These are phyloP conservation scores for Drepanosiphum platanoidis DNA, from an alignment of 2,888 invertebrate genomes.

Conservation along the genomic window DNA sequence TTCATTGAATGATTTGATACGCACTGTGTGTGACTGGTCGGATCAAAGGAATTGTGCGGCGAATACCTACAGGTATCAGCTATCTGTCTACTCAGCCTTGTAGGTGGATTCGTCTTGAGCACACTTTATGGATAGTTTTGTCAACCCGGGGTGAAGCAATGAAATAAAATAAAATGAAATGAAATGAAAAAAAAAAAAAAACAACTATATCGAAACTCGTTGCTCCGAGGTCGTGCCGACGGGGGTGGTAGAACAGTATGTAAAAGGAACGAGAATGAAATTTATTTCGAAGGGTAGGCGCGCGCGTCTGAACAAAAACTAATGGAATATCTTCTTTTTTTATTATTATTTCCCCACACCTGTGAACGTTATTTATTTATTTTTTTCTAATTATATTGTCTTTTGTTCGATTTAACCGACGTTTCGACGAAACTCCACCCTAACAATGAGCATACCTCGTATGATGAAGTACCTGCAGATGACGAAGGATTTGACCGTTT, in stretches of 20 bases:
- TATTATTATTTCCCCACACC: conserved; percentile 41
- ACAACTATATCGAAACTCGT: neutral
- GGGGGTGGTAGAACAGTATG: neutral
- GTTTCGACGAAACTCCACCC: conserved; percentile 13
- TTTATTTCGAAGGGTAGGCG: conserved; percentile 48
- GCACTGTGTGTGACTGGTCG: neutral
- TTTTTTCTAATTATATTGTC: conserved; percentile 44
- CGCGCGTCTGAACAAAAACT: conserved; percentile 43
- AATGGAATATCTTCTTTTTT: conserved; percentile 49
- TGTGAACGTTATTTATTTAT: conserved; percentile 58
- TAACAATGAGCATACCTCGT: neutral
- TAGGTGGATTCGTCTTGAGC: conserved; percentile 1
- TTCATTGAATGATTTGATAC: conserved; percentile 27
- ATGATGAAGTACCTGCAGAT: conserved; percentile 22
- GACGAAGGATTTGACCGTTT: conserved; percentile 16
- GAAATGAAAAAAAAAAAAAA: neutral
- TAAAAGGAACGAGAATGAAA: conserved; percentile 25
- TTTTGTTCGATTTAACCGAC: conserved; percentile 36
- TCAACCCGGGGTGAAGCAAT: neutral
- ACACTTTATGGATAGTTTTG: neutral
- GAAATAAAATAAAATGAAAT: neutral
- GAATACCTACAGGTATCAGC: neutral
- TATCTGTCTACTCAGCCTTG: neutral
- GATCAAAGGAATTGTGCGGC: conserved; percentile 27
- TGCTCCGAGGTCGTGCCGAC: neutral